Percentiles rank a stretch among this genome's conserved stretches.
Conservation (phyloP, 2,113 vertebrate genomes). For the Melanostigma gelatinosum region DNA sequence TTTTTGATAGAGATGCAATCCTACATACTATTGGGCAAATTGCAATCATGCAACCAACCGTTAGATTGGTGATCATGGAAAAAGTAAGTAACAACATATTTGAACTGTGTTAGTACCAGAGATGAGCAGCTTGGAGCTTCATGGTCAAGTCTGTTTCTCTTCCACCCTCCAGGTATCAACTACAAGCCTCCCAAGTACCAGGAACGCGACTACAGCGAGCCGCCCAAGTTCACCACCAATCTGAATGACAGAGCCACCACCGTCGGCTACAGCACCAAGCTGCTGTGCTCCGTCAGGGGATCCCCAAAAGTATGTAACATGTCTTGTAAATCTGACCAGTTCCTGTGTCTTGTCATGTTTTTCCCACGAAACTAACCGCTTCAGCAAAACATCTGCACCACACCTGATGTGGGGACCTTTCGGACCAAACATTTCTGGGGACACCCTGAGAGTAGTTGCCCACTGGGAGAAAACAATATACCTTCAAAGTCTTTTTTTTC, state of each 20-base stretch:
- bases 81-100: neutral
- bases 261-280: slow-evolving; percentile 92
- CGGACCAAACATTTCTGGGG: no score
- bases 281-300: slow-evolving; percentile 92
- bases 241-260: slow-evolving; percentile 89
- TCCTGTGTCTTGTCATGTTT: no score
- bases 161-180: slow-evolving; percentile 71
- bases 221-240: slow-evolving; percentile 93
- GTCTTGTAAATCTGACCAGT: neutral
- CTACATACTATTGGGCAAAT: neutral
- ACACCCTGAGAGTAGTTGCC: no score
- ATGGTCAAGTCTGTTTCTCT: neutral
- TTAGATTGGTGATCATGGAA: neutral
- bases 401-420: no score
- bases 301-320: slow-evolving; percentile 86
- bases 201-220: slow-evolving; percentile 87
- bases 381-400: neutral
- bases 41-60: neutral
- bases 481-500: no score
- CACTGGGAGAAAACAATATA: no score
- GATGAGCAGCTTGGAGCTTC: neutral
- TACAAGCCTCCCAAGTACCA: slow-evolving; percentile 86
- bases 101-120: neutral
- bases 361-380: neutral
- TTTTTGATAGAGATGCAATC: neutral